These are phyloP conservation scores for Aspidapion aeneum DNA, from an alignment of 2,888 invertebrate species.

Conservation along the genomic window DNA sequence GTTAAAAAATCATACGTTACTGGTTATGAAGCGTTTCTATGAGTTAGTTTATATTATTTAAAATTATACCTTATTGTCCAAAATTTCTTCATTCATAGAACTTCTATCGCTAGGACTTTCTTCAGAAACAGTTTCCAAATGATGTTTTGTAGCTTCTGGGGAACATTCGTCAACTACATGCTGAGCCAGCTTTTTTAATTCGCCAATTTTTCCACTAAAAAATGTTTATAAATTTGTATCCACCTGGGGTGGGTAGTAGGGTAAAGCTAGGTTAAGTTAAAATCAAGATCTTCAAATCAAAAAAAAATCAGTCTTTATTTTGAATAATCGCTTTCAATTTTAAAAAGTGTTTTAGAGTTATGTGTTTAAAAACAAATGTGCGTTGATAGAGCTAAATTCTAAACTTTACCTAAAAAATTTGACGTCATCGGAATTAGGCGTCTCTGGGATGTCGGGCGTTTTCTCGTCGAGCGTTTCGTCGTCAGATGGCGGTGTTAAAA, in stretches of 20 bases:
- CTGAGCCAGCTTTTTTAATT: slow-evolving; percentile 41
- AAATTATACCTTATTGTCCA: slow-evolving; percentile 7
- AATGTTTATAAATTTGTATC: too few relatives aligned
- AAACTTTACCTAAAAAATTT: slow-evolving; percentile 19
- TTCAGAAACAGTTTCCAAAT: slow-evolving; percentile 32
- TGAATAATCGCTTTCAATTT: too few relatives aligned
- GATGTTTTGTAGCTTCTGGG: slow-evolving; percentile 30
- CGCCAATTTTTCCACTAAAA: slow-evolving; percentile 31
- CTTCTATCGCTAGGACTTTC: slow-evolving; percentile 27
- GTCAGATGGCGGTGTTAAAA: slow-evolving; percentile 46
- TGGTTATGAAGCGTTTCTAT: too few relatives aligned
- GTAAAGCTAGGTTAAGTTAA: too few relatives aligned
- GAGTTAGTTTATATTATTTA: too few relatives aligned
- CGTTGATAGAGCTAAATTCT: too few relatives aligned
- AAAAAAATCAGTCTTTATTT: too few relatives aligned
- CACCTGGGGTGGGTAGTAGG: too few relatives aligned
- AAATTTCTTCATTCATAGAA: slow-evolving; percentile 14
- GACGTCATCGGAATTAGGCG: slow-evolving; percentile 21
- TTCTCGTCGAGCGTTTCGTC: slow-evolving; percentile 43
- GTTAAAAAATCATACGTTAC: too few relatives aligned
- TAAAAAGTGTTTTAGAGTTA: too few relatives aligned
- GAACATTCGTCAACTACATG: slow-evolving; percentile 39
- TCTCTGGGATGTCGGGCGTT: slow-evolving; percentile 41
- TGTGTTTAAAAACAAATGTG: too few relatives aligned
- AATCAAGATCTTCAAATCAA: too few relatives aligned